Evolutionary conservation across 2,888 invertebrate genomes (phyloP).

Genomic region (Lasius fuliginosus): DNA sequence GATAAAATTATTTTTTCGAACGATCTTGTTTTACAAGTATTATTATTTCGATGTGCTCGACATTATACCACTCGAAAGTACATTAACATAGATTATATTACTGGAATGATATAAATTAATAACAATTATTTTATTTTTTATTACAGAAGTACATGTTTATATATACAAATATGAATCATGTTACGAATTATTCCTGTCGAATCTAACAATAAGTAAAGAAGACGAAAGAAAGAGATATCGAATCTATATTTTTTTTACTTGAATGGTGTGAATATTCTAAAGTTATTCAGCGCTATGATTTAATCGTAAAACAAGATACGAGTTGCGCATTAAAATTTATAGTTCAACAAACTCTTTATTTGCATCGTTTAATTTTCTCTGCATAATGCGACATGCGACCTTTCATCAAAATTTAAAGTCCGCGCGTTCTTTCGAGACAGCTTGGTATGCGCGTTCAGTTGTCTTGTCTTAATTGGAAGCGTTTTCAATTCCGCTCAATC

Average conservation of each 20-base stretch:
- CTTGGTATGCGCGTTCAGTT: neutral
- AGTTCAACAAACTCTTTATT: neutral
- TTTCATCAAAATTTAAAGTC: conserved; percentile 2
- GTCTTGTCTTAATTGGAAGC: conserved; percentile 58
- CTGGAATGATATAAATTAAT: neutral
- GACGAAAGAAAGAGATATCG: neutral
- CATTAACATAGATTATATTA: neutral
- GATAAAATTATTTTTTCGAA: neutral
- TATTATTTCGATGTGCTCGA: neutral
- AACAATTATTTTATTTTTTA: neutral
- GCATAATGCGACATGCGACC: neutral
- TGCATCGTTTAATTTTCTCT: conserved; percentile 19
- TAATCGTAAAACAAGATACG: neutral
- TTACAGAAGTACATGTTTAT: neutral
- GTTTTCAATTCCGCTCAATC: conserved; percentile 71
- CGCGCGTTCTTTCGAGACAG: neutral
- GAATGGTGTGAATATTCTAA: neutral
- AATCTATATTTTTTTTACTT: neutral
- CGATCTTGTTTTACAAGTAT: neutral
- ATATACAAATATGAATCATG: neutral
- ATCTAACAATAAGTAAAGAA: neutral
- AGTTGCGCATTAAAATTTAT: neutral
- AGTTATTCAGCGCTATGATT: neutral
- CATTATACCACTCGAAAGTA: neutral
- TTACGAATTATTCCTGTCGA: neutral